Percentiles rank a stretch among this genome's conserved stretches.
Evolutionary conservation across 2,113 vertebrate species (phyloP).

Genomic region (Ciconia boyciana): DNA sequence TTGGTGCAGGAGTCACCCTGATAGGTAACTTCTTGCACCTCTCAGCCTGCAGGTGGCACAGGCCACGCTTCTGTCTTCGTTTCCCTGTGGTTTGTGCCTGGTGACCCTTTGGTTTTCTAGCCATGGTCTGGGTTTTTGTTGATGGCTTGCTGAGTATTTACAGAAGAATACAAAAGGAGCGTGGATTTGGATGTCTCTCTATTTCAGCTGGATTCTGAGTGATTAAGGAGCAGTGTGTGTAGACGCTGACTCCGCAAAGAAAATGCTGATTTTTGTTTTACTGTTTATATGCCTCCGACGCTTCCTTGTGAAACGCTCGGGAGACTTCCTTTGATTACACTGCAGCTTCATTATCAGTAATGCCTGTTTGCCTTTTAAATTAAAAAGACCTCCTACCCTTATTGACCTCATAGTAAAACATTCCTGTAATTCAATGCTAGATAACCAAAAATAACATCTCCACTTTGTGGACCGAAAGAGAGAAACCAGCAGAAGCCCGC

Average conservation of each 20-base stretch:
- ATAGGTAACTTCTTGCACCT: neutral
- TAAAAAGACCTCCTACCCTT: constrained; percentile 33
- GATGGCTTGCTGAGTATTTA: neutral
- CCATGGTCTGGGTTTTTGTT: neutral
- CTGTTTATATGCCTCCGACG: constrained; percentile 11
- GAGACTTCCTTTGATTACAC: constrained; percentile 53
- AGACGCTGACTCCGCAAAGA: neutral
- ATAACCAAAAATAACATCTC: constrained; percentile 28
- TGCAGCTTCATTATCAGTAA: constrained; percentile 56
- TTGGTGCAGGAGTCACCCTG: neutral
- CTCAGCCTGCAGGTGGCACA: neutral
- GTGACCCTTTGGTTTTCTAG: neutral
- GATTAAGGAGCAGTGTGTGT: neutral
- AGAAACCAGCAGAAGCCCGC: neutral
- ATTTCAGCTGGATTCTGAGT: neutral
- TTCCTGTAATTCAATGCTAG: constrained; percentile 12
- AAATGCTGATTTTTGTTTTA: neutral
- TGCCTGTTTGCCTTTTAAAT: constrained; percentile 61
- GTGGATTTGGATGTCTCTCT: neutral
- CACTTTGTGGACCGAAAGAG: neutral
- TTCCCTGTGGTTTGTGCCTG: neutral
- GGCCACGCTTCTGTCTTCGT: rapidly evolving
- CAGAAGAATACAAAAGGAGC: neutral
- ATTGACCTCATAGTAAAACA: constrained; percentile 34
- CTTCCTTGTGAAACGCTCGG: constrained; percentile 29